A percentile compares a stretch with the other conserved stretches of the same genome.
Conservation (phyloP, 2,888 invertebrate genomes). For the Andrena marginata region DNA sequence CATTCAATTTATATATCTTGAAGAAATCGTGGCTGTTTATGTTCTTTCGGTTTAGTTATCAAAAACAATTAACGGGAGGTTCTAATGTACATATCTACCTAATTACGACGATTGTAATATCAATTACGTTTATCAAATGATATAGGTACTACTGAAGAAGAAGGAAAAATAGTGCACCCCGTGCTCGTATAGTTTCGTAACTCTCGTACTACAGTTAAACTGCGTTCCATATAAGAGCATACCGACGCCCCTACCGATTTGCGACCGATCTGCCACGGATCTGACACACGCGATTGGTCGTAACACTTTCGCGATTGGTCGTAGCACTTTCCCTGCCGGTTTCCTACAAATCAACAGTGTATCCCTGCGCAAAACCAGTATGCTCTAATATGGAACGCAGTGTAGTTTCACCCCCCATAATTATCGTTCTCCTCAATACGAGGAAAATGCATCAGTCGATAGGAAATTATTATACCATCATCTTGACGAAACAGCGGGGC, state of each 20-base stretch:
- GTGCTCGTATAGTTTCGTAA: not conserved
- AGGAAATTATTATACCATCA: conserved; percentile 63
- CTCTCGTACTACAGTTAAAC: not conserved
- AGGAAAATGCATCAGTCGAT: not conserved
- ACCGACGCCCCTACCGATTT: no score
- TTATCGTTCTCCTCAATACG: conserved; percentile 4
- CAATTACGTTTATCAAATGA: not conserved
- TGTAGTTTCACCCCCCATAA: not conserved
- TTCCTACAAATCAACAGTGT: no score
- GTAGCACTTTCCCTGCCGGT: no score
- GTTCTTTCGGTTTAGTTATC: no score
- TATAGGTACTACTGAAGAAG: not conserved
- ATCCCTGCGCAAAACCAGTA: no score
- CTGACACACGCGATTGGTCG: no score
- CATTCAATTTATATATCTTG: no score
- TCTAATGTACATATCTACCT: not conserved
- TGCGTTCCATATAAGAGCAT: no score
- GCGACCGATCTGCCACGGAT: no score
- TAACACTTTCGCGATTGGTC: no score
- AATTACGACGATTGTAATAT: not conserved
- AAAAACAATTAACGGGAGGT: not conserved
- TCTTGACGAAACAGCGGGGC: conserved; percentile 38
- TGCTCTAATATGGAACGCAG: no score
- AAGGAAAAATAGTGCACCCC: not conserved
- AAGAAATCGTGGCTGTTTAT: no score